Percentiles rank a stretch among this genome's conserved stretches.
Evolutionary conservation across 2,797 vertebrate genomes (phyloP).

Genomic region (Tauraco hartlaubi): DNA sequence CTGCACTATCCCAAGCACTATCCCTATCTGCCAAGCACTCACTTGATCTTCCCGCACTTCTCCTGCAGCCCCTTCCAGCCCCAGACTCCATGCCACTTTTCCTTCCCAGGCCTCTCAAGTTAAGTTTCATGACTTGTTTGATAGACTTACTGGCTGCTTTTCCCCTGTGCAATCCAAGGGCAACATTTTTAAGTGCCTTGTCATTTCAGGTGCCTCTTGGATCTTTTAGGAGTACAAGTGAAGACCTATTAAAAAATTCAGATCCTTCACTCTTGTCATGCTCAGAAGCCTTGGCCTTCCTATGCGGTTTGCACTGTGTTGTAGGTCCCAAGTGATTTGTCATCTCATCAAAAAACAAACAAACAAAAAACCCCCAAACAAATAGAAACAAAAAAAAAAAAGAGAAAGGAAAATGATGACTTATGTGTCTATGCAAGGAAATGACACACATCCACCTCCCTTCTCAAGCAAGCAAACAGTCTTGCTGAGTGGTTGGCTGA

Average conservation of each 20-base stretch:
- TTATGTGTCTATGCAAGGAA: background rate
- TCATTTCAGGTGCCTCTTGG: background rate
- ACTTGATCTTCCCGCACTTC: background rate
- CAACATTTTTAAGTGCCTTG: background rate
- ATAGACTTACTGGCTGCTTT: background rate
- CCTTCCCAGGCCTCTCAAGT: background rate
- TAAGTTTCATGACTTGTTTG: background rate
- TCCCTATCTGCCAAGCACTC: background rate
- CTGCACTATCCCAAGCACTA: background rate
- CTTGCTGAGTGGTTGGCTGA: background rate
- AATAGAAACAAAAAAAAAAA: background rate
- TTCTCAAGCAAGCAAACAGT: background rate
- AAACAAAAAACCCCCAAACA: background rate
- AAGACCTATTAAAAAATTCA: background rate
- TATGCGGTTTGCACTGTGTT: background rate
- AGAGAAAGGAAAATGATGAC: background rate
- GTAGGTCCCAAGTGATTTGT: background rate
- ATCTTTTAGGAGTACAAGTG: background rate
- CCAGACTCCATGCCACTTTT: background rate
- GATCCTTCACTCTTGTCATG: background rate
- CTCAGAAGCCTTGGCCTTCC: background rate
- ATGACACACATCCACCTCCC: slow-evolving; percentile 5
- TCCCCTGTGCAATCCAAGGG: background rate
- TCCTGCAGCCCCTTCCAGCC: background rate
- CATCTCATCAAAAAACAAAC: background rate